Percentiles rank a stretch among this genome's conserved stretches.
phyloP scores from a whole-genome alignment of 2,888 invertebrate species.

The Neuroscelio doddi region DNA sequence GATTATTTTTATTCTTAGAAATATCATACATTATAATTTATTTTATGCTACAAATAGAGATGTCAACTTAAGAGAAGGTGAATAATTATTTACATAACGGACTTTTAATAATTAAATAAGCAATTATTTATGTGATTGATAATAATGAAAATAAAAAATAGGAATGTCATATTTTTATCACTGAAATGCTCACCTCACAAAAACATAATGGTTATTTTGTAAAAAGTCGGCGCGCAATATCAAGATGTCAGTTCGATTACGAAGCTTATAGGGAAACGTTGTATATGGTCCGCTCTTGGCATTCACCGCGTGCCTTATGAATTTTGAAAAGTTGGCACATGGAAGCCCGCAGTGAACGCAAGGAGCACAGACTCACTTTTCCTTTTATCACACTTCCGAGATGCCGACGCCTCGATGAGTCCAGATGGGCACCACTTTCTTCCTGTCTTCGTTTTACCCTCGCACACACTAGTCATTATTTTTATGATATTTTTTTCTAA shows the following conservation, averaged over 20 bases:
- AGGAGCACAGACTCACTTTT: slow-evolving; percentile 79
- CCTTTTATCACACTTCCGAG: no score
- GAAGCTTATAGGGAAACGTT: slow-evolving; percentile 53
- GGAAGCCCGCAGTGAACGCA: slow-evolving; percentile 96
- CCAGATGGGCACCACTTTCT: neutral
- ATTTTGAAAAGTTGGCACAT: slow-evolving; percentile 82
- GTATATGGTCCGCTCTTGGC: slow-evolving; percentile 93
- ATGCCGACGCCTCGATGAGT: neutral
- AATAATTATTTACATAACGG: no score
- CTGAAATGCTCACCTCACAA: slow-evolving; percentile 1
- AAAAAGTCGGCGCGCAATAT: slow-evolving; percentile 6
- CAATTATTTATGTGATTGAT: neutral
- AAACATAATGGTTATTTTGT: neutral
- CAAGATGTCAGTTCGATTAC: neutral
- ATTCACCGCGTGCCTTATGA: slow-evolving; percentile 99
- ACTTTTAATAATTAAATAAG: no score
- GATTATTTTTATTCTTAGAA: no score
- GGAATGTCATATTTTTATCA: no score
- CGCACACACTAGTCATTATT: no score
- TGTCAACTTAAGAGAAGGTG: no score
- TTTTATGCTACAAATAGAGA: no score
- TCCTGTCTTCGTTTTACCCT: neutral
- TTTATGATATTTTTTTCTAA: no score
- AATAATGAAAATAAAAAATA: slow-evolving; percentile 11
- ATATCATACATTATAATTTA: no score